A percentile compares a stretch with the other conserved stretches of the same genome.
Conservation (phyloP, 2,797 vertebrate species). For the Calcarius lapponicus region DNA sequence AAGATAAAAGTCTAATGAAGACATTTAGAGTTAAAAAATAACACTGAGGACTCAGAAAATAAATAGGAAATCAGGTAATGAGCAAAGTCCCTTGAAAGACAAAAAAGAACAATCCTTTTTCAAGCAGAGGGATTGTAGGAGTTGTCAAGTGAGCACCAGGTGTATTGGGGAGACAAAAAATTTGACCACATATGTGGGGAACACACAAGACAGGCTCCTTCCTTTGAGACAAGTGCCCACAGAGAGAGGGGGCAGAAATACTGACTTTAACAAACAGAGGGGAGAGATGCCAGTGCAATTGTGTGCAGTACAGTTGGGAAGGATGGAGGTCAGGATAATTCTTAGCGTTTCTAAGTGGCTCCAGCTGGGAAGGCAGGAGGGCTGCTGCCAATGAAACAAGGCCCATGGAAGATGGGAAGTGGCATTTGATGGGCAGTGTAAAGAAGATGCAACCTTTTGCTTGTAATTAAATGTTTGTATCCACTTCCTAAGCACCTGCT, state of each 20-base stretch:
- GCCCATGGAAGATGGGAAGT: neutral
- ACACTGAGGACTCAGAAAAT: neutral
- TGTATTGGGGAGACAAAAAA: neutral
- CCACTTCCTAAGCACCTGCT: conserved; percentile 9
- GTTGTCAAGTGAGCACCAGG: neutral
- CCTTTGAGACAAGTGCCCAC: neutral
- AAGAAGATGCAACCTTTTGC: neutral
- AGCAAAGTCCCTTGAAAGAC: neutral
- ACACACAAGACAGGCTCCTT: neutral
- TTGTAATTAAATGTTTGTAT: conserved; percentile 25
- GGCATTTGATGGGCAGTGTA: neutral
- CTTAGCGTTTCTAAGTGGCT: neutral
- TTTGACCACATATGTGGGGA: neutral
- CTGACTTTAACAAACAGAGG: neutral
- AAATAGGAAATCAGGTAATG: neutral
- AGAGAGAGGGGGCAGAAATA: neutral
- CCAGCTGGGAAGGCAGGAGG: neutral
- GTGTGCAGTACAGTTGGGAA: neutral
- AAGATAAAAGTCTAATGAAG: neutral
- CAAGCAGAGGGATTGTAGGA: neutral
- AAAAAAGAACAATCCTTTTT: neutral
- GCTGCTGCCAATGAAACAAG: neutral
- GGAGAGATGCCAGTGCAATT: neutral
- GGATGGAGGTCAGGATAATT: neutral
- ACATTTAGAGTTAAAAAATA: neutral